Conservation (phyloP, 2,113 vertebrate genomes). For the Pavo muticus region DNA sequence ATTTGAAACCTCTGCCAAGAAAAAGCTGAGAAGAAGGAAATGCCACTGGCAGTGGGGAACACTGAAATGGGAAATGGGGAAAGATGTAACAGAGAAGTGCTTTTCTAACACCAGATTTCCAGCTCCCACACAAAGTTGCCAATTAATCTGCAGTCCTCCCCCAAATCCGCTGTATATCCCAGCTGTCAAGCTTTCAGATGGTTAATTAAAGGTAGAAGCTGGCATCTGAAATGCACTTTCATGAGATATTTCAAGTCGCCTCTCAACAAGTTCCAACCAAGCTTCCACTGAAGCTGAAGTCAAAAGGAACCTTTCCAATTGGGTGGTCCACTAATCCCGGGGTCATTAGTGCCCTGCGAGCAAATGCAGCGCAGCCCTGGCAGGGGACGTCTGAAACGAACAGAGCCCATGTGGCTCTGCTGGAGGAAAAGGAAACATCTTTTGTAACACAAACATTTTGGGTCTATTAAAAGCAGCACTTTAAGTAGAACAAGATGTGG, state of each 20-base stretch:
- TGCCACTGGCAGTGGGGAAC: neutral
- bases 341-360: neutral
- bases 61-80: neutral
- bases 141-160: neutral
- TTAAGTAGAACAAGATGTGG: conserved; percentile 40
- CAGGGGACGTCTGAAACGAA: neutral
- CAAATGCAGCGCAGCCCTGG: neutral
- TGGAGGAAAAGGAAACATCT: neutral
- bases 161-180: neutral
- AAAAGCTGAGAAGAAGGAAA: neutral
- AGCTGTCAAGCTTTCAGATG: neutral
- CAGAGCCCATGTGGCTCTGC: neutral
- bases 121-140: neutral
- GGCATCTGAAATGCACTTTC: neutral
- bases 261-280: neutral
- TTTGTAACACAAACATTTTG: neutral
- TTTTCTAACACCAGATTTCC: neutral
- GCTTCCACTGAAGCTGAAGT: neutral
- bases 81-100: neutral
- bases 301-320: neutral
- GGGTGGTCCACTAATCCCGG: accelerated
- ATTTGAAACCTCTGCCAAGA: neutral
- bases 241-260: neutral
- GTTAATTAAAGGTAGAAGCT: neutral
- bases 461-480: conserved; percentile 14